Conservation (phyloP, 2,888 invertebrate species). For the Anorthoa munda region DNA sequence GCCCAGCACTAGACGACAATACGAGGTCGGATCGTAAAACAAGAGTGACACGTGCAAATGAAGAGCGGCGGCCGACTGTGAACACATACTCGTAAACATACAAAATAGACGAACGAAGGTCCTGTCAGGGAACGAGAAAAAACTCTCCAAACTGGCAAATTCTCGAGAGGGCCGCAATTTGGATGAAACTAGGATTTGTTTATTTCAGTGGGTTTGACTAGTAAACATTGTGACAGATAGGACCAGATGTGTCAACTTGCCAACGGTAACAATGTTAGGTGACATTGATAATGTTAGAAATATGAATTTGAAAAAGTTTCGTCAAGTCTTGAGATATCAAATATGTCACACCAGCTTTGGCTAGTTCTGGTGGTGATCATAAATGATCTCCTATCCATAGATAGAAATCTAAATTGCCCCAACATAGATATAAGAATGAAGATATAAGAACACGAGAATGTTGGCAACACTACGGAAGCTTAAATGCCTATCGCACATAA, state of each 20-base stretch:
- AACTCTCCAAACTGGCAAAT: slow-evolving; percentile 8
- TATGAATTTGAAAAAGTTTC: neutral
- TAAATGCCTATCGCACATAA: neutral
- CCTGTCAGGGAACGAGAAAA: neutral
- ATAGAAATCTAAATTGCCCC: no score
- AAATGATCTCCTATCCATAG: neutral
- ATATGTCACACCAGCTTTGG: neutral
- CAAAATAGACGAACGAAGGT: slow-evolving; percentile 14
- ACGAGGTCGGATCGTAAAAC: slow-evolving; percentile 43
- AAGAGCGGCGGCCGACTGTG: slow-evolving; percentile 17
- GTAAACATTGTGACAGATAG: slow-evolving; percentile 10
- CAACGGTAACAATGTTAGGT: no score
- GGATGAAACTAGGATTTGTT: neutral
- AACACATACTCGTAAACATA: slow-evolving; percentile 35
- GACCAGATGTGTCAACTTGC: neutral
- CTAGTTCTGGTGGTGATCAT: neutral
- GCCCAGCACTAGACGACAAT: slow-evolving; percentile 18
- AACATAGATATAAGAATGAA: no score
- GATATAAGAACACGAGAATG: neutral
- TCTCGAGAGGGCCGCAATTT: neutral
- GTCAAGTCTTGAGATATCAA: no score
- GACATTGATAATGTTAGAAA: neutral
- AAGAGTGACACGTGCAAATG: slow-evolving; percentile 48
- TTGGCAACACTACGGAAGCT: neutral
- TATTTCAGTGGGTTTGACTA: neutral